Evolutionary conservation across 2,797 vertebrate species (phyloP), one percentile per base, ranked within the genome.

Genomic region (Gallinago nigripennis): DNA sequence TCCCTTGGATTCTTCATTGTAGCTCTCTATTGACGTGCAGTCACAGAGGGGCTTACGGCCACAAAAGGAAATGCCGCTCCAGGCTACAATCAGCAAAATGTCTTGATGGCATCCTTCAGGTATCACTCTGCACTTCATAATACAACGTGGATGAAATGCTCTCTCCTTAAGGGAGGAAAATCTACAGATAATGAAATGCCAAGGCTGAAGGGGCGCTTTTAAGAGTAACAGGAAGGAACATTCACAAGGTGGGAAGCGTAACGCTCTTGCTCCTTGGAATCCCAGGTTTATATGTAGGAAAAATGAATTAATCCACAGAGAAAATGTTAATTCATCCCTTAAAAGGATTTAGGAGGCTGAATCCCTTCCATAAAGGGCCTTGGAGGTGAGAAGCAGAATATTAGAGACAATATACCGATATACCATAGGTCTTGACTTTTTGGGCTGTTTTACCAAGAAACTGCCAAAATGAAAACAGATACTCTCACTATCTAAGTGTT

Each of bases 81-180:
- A 41, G 82, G 81, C 77, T 94, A 63, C 88, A 90, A 85, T 86
- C 81, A 84, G 85, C 69, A 63, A 48, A 82, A 37, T 82, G 90
- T 95, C 68, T 80, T 51, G 57, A 39, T 82, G 61, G 16, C 58
- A 70, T 92, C 73, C 76, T 95, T 96, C 76, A 80, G 68, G 31
- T 86, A 53, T 78, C 57, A 25, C 75, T 86, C 66, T 48, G 48
- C 35, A 82, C 50, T 69, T 90, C 58, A 28, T 66, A 65, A 73
- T 64, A 41, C 25, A 81, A n/a, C 33, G 16, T 56, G 20, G n/a
- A 51, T 85, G 12, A 84, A 80, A 57, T 19, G 46, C 14, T 65
- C 2, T 41, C 41, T 75, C 13, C 56, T 83, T 71, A 35, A 91
- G 57, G 61, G 56, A 46, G 31, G 30, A 20, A 89, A 77, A 85